A percentile compares a stretch with the other conserved stretches of the same genome.
These are phyloP conservation scores for Plebejus melissa DNA, from an alignment of 2,888 invertebrate genomes.

Conservation along the genomic window DNA sequence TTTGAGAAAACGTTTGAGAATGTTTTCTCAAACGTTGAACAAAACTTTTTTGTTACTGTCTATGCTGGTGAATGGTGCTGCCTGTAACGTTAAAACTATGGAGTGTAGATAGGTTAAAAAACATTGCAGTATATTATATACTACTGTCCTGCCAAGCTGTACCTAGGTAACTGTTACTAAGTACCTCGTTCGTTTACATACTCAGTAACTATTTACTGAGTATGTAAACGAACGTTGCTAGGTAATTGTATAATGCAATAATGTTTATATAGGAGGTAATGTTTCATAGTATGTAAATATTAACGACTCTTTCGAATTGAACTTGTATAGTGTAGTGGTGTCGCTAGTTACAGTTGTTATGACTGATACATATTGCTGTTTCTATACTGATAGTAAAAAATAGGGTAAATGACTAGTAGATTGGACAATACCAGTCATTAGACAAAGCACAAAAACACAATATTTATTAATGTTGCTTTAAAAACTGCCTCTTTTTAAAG, in stretches of 20 bases:
- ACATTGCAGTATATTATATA: neutral
- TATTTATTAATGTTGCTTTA: too few species aligned
- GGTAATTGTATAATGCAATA: slow-evolving; percentile 48
- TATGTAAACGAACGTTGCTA: slow-evolving; percentile 40
- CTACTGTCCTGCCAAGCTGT: neutral
- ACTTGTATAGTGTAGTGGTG: neutral
- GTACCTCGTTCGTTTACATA: too few species aligned
- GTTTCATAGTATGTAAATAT: slow-evolving; percentile 40
- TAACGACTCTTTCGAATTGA: neutral
- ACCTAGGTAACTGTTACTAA: neutral
- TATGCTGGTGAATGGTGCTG: too few species aligned
- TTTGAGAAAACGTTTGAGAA: too few species aligned
- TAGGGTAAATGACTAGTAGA: too few species aligned
- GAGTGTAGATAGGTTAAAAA: too few species aligned
- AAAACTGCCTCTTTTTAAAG: too few species aligned
- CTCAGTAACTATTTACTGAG: slow-evolving; percentile 32
- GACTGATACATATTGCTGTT: neutral
- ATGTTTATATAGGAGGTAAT: slow-evolving; percentile 45
- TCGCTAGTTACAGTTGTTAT: slow-evolving; percentile 14
- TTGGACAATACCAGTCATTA: too few species aligned
- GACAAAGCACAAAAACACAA: too few species aligned
- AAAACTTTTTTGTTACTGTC: too few species aligned
- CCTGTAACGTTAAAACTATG: neutral
- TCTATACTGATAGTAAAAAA: neutral
- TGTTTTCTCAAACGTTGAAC: too few species aligned